Conservation (phyloP, 2,797 vertebrate species). For the Epinephelus awoara region DNA sequence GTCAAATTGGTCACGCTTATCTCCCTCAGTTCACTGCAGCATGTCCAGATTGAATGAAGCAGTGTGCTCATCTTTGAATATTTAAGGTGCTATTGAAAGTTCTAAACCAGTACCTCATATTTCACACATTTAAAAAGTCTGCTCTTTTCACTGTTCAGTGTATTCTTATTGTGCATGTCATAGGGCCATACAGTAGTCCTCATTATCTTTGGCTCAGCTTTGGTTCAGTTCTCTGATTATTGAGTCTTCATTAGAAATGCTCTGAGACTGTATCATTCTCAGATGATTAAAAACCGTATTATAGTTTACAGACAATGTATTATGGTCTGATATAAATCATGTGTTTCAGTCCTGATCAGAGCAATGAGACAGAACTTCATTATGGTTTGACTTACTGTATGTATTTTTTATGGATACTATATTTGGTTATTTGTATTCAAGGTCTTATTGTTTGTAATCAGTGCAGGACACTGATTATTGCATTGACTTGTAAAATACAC, state of each 20-base stretch:
- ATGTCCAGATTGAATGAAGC: constrained; percentile 16
- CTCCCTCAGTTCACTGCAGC: constrained; percentile 5
- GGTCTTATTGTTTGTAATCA: constrained; percentile 47
- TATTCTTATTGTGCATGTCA: constrained; percentile 1
- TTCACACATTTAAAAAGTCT: background rate
- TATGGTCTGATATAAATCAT: background rate
- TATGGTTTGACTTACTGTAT: constrained; percentile 8
- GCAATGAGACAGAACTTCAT: background rate
- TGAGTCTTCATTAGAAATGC: background rate
- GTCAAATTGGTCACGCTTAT: background rate
- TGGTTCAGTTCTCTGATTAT: constrained; percentile 7
- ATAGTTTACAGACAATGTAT: background rate
- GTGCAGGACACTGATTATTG: constrained; percentile 74
- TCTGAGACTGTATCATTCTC: background rate
- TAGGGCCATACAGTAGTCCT: background rate
- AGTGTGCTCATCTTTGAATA: background rate
- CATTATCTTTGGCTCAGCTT: constrained; percentile 2
- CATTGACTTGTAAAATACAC: constrained; percentile 37
- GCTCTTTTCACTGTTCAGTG: background rate
- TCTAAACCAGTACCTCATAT: constrained; percentile 41
- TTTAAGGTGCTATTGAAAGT: constrained; percentile 43
- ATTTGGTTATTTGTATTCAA: constrained; percentile 40
- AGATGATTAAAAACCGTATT: background rate
- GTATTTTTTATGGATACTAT: constrained; percentile 35
- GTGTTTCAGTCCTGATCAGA: constrained; percentile 23